These are phyloP conservation scores for Salvelinus fontinalis DNA, from an alignment of 2,113 vertebrate species.

Conservation along the genomic window DNA sequence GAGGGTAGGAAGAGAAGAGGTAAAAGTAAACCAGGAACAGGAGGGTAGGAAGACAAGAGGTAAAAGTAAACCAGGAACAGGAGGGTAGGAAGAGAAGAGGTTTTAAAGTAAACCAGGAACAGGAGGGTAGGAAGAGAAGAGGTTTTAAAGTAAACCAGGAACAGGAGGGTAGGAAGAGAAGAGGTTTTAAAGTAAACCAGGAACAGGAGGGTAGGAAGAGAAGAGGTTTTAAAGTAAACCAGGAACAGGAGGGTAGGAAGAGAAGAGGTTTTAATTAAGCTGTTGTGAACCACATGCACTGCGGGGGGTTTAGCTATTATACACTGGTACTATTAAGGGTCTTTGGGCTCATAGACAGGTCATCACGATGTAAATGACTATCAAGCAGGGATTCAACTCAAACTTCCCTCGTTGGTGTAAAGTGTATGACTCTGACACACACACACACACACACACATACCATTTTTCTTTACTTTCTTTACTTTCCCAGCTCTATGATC, in stretches of 20 bases:
- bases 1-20: too few relatives aligned
- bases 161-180: constrained; percentile 21
- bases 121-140: too few relatives aligned
- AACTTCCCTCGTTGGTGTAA: neutral
- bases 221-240: constrained; percentile 20
- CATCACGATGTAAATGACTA: neutral
- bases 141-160: constrained; percentile 40
- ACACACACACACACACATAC: neutral
- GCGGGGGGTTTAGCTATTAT: neutral
- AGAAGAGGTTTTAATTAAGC: neutral
- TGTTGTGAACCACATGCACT: neutral
- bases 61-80: too few relatives aligned
- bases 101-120: too few relatives aligned
- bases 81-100: too few relatives aligned
- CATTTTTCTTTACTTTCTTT: neutral
- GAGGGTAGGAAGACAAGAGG: too few relatives aligned
- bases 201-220: too few relatives aligned
- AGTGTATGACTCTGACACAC: neutral
- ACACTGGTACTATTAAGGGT: neutral
- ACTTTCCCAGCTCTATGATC: constrained; percentile 1
- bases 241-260: constrained; percentile 20
- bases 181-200: too few relatives aligned
- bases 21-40: too few relatives aligned
- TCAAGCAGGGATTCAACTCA: neutral
- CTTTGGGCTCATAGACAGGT: neutral